Evolutionary conservation across 2,113 vertebrate species (phyloP), one percentile per base, ranked within the genome.

Genomic region (Bettongia penicillata): DNA sequence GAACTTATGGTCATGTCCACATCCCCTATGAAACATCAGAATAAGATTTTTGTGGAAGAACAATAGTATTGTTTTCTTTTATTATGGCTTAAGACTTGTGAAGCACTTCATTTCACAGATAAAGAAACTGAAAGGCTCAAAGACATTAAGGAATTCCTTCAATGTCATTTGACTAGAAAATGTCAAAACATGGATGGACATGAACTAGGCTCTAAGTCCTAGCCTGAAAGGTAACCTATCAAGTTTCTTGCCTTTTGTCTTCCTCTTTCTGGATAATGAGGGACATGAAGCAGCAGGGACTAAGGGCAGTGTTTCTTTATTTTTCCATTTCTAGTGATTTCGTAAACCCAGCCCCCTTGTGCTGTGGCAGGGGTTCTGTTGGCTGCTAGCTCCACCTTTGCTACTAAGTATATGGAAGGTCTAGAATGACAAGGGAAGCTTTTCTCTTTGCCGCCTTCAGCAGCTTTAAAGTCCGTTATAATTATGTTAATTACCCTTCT

Each of bases 351-450:
- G n/a, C 2, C 68, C 12, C 68, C 68, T 84, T 43, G n/a, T 43
- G 7, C 68, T 84, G 0, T 84, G 68, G n/a, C n/a, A 43, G 19
- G 68, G 68, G 19, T n/a, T 84, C n/a, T 84, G n/a, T 84, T 84
- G 68, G 68, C 7, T 84, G n/a, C 50, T 4, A 2, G 50, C 55
- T 3, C 47, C 48, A 49, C 89, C 89, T 92, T 96, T 10, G 53
- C 94, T 96, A 96, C 68, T 89, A 89, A 52, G 53, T 94, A 43
- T 89, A 94, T 95, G 93, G 48, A 95, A 96, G 5, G 16, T 22
- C 48, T 50, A 43, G 68, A 84, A 84, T 84, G 68, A 11, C 24
- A 77, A 57, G 61, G 96, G 57, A 95, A 91, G 84, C 43, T 10
- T 26, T 57, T 57, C 93, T 90, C 3, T 84, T 94, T 2, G 47